Evolutionary conservation across 2,888 invertebrate genomes (phyloP), one percentile per base, ranked within the genome.

Genomic region (Tetheella fluctuosa): DNA sequence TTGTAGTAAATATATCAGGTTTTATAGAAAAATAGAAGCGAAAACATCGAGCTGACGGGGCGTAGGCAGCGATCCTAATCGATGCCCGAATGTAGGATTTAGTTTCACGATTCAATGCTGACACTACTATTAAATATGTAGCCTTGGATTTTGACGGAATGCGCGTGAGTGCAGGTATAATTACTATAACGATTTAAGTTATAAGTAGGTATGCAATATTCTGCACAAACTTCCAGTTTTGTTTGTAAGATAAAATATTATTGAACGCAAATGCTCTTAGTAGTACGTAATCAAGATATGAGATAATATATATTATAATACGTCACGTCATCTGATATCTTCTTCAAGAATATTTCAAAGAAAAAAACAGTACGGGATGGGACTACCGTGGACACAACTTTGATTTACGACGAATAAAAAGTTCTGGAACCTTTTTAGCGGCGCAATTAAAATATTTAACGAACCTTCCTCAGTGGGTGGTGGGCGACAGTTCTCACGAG

Each of bases 401-500:
- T 91, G 91, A 93, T 92, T 93, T 93, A 93, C 85, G 90, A 78
- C 73, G 77, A 84, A 91, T 93, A 90, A 89, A 90, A 85, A 67
- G 81, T 85, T 83, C 73, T 82, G 74, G 88, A 86, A 79, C 83
- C 85, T 85, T 90, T 90, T 90, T 89, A 89, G 90, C 89, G 87
- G 81, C 80, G 83, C 90, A 92, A 91, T 93, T 92, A 93, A 92
- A 93, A 92, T 91, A 88, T 89, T 88, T 90, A 88, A 91, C 86
- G 86, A 88, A 85, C 79, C 77, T 72, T 79, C 79, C 92, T 65
- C 92, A 89, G 92, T 92, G 91, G 93, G 92, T 91, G 92, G 92
- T 87, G 83, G 86, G 86, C 89, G 91, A 93, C 93, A 91, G 86
- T 92, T 93, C 91, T 91, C 91, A 92, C 93, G 86, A 89, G 83